Percentiles rank a stretch among this genome's conserved stretches.
Evolutionary conservation across 2,888 invertebrate species (phyloP).

Genomic region (Euspilapteryx auroguttella): DNA sequence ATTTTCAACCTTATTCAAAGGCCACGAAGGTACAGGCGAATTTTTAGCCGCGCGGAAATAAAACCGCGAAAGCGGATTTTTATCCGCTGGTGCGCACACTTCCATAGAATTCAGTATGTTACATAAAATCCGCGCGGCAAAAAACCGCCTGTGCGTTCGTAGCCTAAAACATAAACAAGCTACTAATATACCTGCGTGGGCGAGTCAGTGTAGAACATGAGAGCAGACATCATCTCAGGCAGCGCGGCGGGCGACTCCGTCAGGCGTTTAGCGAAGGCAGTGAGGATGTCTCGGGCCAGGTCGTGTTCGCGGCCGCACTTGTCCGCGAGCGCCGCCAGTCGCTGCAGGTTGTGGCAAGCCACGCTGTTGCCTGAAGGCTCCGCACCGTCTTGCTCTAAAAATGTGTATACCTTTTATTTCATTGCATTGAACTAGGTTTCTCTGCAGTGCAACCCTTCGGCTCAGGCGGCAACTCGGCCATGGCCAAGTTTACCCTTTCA

Average conservation of each 20-base stretch:
- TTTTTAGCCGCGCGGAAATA: too few species aligned
- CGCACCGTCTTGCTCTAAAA: conserved; percentile 88
- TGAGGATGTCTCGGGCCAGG: conserved; percentile 63
- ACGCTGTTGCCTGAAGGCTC: conserved; percentile 94
- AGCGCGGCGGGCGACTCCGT: conserved; percentile 67
- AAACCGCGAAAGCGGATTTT: too few species aligned
- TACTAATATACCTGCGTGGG: conserved; percentile 67
- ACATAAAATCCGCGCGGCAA: background rate
- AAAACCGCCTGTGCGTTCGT: background rate
- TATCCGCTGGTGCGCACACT: too few species aligned
- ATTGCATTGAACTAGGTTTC: background rate
- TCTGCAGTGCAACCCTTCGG: too few species aligned
- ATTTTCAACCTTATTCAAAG: too few species aligned
- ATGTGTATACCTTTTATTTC: background rate
- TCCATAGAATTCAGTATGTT: too few species aligned
- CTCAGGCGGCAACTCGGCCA: too few species aligned
- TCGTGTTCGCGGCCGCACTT: conserved; percentile 42
- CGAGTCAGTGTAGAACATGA: conserved; percentile 69
- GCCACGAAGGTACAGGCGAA: too few species aligned
- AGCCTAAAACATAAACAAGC: background rate
- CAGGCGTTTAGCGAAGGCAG: conserved; percentile 64
- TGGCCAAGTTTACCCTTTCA: too few species aligned
- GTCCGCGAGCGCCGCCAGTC: conserved; percentile 72
- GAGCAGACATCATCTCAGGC: conserved; percentile 76
- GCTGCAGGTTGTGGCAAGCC: conserved; percentile 76